Evolutionary conservation across 2,888 invertebrate species (phyloP).

Genomic region (Elegia similella): DNA sequence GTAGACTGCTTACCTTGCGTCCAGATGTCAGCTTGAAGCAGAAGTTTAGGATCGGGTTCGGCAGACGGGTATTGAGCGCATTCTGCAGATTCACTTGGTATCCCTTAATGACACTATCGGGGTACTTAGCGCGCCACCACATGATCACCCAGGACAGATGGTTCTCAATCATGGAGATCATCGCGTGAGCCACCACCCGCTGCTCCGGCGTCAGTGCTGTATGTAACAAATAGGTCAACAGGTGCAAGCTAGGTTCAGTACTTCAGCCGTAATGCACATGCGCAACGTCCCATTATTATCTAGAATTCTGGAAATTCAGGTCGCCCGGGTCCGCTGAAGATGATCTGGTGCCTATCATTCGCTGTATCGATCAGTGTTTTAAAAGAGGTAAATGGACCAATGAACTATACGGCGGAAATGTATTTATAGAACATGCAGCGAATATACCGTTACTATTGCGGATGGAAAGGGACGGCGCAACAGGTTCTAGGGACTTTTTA

Average conservation of each 20-base stretch:
- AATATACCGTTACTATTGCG: slow-evolving; percentile 9
- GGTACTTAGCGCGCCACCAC: slow-evolving; percentile 96
- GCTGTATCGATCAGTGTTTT: slow-evolving; percentile 13
- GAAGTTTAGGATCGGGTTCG: slow-evolving; percentile 93
- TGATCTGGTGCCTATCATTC: background rate
- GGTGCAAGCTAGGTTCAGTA: slow-evolving; percentile 22
- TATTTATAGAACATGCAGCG: slow-evolving; percentile 15
- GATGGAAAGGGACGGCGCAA: background rate
- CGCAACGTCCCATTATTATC: slow-evolving; percentile 42
- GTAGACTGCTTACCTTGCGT: slow-evolving; percentile 85
- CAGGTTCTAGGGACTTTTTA: slow-evolving; percentile 6
- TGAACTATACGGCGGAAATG: slow-evolving; percentile 10
- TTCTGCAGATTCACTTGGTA: slow-evolving; percentile 96
- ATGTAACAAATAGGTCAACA: slow-evolving; percentile 36
- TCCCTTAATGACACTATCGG: slow-evolving; percentile 93
- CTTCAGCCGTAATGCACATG: slow-evolving; percentile 52
- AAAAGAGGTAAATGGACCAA: slow-evolving; percentile 12
- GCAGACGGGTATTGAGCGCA: slow-evolving; percentile 92
- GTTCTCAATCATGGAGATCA: slow-evolving; percentile 97
- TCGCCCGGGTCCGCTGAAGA: slow-evolving; percentile 25
- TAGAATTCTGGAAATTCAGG: slow-evolving; percentile 37
- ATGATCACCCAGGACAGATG: slow-evolving; percentile 95
- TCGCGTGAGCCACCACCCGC: slow-evolving; percentile 93
- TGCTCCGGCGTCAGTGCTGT: slow-evolving; percentile 90
- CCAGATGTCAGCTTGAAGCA: slow-evolving; percentile 94